Conservation (phyloP, 2,888 invertebrate genomes). For the Dicycla oo region DNA sequence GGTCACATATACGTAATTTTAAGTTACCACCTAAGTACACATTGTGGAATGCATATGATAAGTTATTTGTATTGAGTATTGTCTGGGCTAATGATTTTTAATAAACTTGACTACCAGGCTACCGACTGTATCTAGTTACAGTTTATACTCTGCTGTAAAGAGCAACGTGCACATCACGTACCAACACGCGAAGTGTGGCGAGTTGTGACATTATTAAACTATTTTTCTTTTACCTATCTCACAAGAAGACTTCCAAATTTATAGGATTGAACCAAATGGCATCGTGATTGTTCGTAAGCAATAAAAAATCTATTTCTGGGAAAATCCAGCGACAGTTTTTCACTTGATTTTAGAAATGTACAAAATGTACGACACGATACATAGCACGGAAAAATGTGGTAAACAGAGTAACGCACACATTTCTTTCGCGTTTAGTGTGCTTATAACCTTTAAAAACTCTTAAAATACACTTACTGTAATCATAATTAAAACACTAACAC, state of each 20-base stretch:
- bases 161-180: neutral
- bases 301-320: neutral
- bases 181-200: neutral
- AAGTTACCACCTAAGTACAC: too few relatives aligned
- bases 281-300: neutral
- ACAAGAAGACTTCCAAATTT: neutral
- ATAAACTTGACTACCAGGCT: too few relatives aligned
- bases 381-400: too few relatives aligned
- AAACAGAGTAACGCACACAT: neutral
- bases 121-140: neutral
- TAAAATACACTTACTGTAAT: slow-evolving; percentile 1
- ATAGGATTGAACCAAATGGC: neutral
- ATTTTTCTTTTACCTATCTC: neutral
- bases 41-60: too few relatives aligned
- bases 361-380: neutral
- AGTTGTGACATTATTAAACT: neutral
- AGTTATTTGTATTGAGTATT: too few relatives aligned
- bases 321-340: neutral
- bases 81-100: too few relatives aligned
- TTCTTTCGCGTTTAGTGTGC: neutral
- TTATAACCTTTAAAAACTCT: neutral
- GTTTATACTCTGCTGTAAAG: neutral
- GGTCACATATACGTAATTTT: too few relatives aligned
- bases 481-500: slow-evolving; percentile 31
- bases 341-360: neutral